A percentile compares a stretch with the other conserved stretches of the same genome.
phyloP scores from a whole-genome alignment of 92 coral and sea anemone species.

The Virgularia gustaviana region DNA sequence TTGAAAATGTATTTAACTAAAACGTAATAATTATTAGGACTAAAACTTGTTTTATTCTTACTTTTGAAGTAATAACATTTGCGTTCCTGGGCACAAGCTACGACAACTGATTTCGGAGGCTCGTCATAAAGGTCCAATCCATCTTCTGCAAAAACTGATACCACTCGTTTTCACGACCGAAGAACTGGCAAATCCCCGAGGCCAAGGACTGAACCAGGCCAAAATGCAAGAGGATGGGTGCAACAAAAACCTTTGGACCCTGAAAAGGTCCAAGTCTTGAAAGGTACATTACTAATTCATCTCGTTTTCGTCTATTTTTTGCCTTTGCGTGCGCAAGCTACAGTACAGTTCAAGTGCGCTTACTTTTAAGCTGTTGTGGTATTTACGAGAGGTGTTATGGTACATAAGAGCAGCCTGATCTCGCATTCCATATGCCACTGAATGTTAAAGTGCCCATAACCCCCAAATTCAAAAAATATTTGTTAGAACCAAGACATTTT shows the following conservation, averaged over 20 bases:
- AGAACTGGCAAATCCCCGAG: constrained; percentile 33
- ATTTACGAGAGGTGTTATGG: too few relatives aligned
- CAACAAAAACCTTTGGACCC: constrained; percentile 6
- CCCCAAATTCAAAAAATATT: too few relatives aligned
- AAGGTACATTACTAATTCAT: constrained; percentile 15
- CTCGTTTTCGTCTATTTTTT: not conserved
- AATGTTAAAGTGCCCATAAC: too few relatives aligned
- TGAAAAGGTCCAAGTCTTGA: constrained; percentile 17
- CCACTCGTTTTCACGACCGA: constrained; percentile 35
- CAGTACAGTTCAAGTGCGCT: not conserved
- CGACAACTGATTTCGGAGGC: constrained; percentile 28
- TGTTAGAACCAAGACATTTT: too few relatives aligned
- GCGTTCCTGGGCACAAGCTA: constrained; percentile 13
- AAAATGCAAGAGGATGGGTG: not conserved
- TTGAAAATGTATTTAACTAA: too few relatives aligned
- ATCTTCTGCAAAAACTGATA: constrained; percentile 35
- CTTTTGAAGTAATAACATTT: constrained; percentile 15
- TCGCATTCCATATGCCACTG: too few relatives aligned
- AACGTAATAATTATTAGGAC: too few relatives aligned
- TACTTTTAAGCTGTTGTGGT: too few relatives aligned
- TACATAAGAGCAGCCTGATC: too few relatives aligned
- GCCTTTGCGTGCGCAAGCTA: too few relatives aligned
- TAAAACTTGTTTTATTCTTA: too few relatives aligned
- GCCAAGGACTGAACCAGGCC: constrained; percentile 31
- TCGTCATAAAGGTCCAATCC: constrained; percentile 29